phyloP scores from a whole-genome alignment of 2,797 vertebrate genomes.

The Zenarchopterus dispar region DNA sequence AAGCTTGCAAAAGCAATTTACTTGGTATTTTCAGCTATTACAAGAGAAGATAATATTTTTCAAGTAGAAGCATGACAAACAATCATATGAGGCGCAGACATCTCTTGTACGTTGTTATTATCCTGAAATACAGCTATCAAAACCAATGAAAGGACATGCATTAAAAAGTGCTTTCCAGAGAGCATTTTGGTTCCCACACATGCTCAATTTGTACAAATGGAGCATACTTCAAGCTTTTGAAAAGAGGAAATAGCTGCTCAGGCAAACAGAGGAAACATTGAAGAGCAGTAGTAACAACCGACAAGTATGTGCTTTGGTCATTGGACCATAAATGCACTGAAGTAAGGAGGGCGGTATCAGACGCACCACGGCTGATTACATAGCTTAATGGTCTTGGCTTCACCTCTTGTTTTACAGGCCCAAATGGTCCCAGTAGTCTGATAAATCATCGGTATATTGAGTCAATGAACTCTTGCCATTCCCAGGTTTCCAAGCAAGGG shows the following conservation, averaged over 20 bases:
- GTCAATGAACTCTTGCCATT: slow-evolving; percentile 78
- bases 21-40: slow-evolving; percentile 54
- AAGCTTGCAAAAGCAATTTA: slow-evolving; percentile 48
- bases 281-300: slow-evolving; percentile 58
- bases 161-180: slow-evolving; percentile 46
- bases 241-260: slow-evolving; percentile 64
- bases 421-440: slow-evolving; percentile 76
- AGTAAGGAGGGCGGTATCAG: slow-evolving; percentile 62
- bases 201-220: slow-evolving; percentile 58
- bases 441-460: slow-evolving; percentile 78
- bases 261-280: slow-evolving; percentile 47
- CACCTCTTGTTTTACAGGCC: slow-evolving; percentile 81
- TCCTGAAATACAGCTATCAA: slow-evolving; percentile 60
- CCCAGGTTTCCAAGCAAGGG: slow-evolving; percentile 68
- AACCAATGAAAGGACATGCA: slow-evolving; percentile 56
- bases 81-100: slow-evolving; percentile 47
- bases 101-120: slow-evolving; percentile 47
- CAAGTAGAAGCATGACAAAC: slow-evolving; percentile 46
- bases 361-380: slow-evolving; percentile 78
- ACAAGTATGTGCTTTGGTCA: slow-evolving; percentile 63
- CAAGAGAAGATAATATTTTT: slow-evolving; percentile 53
- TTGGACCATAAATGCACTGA: slow-evolving; percentile 67
- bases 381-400: slow-evolving; percentile 81
- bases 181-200: slow-evolving; percentile 63
- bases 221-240: slow-evolving; percentile 44